Conservation (phyloP, 2,113 vertebrate species). For the Melanostigma gelatinosum region DNA sequence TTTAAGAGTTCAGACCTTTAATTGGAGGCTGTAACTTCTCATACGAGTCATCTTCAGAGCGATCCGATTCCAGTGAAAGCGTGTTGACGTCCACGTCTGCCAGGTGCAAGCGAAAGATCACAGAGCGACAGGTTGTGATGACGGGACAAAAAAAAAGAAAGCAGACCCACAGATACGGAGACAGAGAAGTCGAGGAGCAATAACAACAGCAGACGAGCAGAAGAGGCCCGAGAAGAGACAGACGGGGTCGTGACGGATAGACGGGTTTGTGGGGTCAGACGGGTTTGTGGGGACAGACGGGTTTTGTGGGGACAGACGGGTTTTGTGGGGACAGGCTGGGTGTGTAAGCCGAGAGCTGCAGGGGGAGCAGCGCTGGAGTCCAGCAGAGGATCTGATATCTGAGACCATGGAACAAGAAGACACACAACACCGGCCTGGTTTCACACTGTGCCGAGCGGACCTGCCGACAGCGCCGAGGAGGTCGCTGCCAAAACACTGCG, state of each 20-base stretch:
- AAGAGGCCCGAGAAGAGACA: not conserved
- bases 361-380: constrained; percentile 38
- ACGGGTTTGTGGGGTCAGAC: not conserved
- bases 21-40: constrained; percentile 2
- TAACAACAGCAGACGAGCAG: not conserved
- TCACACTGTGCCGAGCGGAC: not conserved
- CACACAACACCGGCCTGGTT: constrained; percentile 59
- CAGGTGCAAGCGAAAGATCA: constrained; percentile 15
- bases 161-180: not conserved
- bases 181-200: not conserved
- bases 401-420: constrained; percentile 76
- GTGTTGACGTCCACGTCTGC: not conserved
- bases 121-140: not conserved
- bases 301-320: not conserved
- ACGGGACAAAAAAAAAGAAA: constrained; percentile 2
- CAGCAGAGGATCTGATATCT: constrained; percentile 76
- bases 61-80: constrained; percentile 13
- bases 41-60: not conserved
- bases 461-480: constrained; percentile 19
- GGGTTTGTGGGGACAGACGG: constrained; percentile 5
- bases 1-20: constrained; percentile 5
- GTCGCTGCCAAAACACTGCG: not conserved
- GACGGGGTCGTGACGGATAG: not conserved
- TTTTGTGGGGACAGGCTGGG: constrained; percentile 9
- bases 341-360: constrained; percentile 67